Evolutionary conservation across 1,140 invertebrate species (phyloP).

Genomic region (Aphis gossypii): DNA sequence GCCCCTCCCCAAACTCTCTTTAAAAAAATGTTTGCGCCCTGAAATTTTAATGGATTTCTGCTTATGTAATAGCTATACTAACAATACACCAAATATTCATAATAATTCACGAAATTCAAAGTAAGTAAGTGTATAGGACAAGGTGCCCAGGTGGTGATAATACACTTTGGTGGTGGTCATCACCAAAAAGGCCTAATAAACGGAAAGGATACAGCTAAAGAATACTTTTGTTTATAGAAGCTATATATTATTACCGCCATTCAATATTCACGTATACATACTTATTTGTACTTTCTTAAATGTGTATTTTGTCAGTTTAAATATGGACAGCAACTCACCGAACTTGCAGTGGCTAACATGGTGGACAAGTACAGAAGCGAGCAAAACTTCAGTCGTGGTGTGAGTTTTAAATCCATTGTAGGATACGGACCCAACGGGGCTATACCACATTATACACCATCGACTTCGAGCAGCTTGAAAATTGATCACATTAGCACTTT

Average conservation of each 20-base stretch:
- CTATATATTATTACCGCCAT: not conserved
- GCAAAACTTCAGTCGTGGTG: constrained; percentile 70
- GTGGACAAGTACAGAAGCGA: constrained; percentile 46
- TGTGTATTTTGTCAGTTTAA: constrained; percentile 12
- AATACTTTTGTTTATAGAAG: not conserved
- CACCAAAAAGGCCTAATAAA: not conserved
- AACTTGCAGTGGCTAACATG: constrained; percentile 23
- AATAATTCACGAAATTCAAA: too few relatives aligned
- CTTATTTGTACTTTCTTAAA: not conserved
- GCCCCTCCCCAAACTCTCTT: too few relatives aligned
- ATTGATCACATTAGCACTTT: constrained; percentile 69
- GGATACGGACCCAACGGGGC: constrained; percentile 89
- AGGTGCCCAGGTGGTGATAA: too few relatives aligned
- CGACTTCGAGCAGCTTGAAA: constrained; percentile 74
- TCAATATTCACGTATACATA: not conserved
- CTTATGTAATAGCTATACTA: not conserved
- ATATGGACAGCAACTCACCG: constrained; percentile 30
- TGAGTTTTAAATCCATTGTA: constrained; percentile 88
- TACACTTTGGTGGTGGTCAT: not conserved
- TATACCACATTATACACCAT: constrained; percentile 88
- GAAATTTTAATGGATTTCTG: not conserved
- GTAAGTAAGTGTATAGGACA: too few relatives aligned
- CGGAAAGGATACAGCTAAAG: not conserved
- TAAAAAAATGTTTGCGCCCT: too few relatives aligned
- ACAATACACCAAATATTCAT: not conserved